Conservation (phyloP, 1,140 invertebrate genomes). For the Chionoecetes opilio region DNA sequence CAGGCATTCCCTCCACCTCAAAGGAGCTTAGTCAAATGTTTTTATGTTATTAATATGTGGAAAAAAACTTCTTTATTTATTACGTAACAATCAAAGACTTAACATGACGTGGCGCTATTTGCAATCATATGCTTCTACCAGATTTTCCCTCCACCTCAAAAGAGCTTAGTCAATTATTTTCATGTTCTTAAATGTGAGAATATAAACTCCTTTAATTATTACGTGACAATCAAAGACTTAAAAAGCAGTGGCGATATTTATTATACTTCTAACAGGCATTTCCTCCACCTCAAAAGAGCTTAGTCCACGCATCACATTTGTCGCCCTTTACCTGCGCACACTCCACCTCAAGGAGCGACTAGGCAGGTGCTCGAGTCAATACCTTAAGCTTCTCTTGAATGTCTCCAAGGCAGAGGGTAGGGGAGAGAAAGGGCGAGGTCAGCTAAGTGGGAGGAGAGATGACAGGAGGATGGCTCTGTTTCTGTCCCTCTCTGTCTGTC, state of each 20-base stretch:
- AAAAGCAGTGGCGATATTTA: neutral
- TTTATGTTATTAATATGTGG: too few relatives aligned
- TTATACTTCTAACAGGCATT: neutral
- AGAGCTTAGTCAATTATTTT: too few relatives aligned
- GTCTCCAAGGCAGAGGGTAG: neutral
- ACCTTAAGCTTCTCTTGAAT: neutral
- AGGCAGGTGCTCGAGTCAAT: neutral
- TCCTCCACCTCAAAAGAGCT: neutral
- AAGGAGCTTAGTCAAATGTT: neutral
- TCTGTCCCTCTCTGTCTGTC: too few relatives aligned
- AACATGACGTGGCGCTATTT: too few relatives aligned
- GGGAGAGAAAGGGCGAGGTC: neutral
- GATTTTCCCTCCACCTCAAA: too few relatives aligned
- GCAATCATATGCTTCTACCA: too few relatives aligned
- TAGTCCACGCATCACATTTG: neutral
- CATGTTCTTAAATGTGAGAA: neutral
- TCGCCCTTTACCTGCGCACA: slow-evolving; percentile 2
- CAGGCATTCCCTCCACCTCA: neutral
- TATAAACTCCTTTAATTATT: too few relatives aligned
- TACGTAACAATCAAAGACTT: too few relatives aligned
- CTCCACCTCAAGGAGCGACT: neutral
- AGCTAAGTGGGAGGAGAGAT: neutral
- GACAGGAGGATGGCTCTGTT: neutral
- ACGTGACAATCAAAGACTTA: neutral
- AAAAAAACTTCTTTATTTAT: too few relatives aligned